Evolutionary conservation across 2,888 invertebrate species (phyloP), one percentile per base, ranked within the genome.

Genomic region (Capitulum mitella): DNA sequence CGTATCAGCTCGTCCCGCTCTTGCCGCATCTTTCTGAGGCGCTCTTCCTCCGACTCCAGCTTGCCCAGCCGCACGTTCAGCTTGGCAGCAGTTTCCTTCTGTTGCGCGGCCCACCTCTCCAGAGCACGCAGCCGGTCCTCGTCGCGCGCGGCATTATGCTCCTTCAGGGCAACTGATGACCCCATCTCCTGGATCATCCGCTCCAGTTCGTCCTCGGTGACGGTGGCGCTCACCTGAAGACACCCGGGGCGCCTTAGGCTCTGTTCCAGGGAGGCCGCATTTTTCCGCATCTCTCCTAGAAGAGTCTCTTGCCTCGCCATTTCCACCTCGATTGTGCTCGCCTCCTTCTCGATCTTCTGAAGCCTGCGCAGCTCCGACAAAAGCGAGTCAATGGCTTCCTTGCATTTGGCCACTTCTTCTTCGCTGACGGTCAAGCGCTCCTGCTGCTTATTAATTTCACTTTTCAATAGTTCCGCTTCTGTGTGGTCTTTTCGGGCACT

Each of bases 21-120:
- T 19, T 82, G 64, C 76, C 87, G 83, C 82, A 84, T 86, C 46
- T 82, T 83, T 26, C 84, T 83, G 70, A 87, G 84, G 81, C 86
- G 86, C 77, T 86, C 84, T 81, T 88, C 85, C 82, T 88, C 88
- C 81, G 87, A 86, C 82, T 86, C 85, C 43, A 88, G 83, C 78
- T 86, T 86, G 32, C 88, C 89, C 78, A 88, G 83, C 58, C 77
- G 70, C 54, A 78, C 78, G 54, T 79, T 78, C 83, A 80, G 29
- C 16, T 34, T 82, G 5, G 84, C 82, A 34, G 89, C 88, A 78
- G 89, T 78, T 19, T 61, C 37, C 75, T 80, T 75, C 8, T 29
- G 61, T 61, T 78, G 22, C 37, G 78, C 26, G 16, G 78, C 74
- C 29, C 77, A 46, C 26, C 54, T 77, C 58, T 81, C 79, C 12